These are phyloP conservation scores for Anguilla japonica DNA, from an alignment of 2,113 vertebrate genomes.

Conservation along the genomic window DNA sequence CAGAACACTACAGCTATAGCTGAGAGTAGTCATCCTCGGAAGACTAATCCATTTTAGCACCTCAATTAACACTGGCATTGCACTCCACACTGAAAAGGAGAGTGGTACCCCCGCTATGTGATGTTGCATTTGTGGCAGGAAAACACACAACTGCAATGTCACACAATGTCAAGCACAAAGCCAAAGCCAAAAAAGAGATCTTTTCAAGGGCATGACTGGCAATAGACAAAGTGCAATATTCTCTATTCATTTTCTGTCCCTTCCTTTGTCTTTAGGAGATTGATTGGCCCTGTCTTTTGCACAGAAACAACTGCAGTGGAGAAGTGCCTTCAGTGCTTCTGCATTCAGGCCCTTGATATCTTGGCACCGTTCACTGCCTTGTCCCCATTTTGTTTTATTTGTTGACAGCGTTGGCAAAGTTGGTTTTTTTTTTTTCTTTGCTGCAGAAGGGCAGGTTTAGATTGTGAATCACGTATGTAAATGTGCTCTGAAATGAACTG, in stretches of 20 bases:
- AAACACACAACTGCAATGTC: background rate
- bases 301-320: background rate
- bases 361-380: background rate
- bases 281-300: background rate
- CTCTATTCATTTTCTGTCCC: background rate
- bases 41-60: slow-evolving; percentile 11
- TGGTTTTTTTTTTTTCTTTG: background rate
- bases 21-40: background rate
- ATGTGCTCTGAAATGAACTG: background rate
- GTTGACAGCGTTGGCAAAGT: background rate
- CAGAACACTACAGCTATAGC: background rate
- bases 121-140: background rate
- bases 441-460: background rate
- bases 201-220: background rate
- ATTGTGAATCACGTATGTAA: background rate
- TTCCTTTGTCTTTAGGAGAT: background rate
- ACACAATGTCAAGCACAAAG: too few relatives aligned
- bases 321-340: background rate
- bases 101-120: too few relatives aligned
- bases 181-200: background rate
- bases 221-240: background rate
- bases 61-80: background rate
- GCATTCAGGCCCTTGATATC: background rate
- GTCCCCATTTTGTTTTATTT: background rate
- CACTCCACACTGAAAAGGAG: background rate